Evolutionary conservation across 2,113 vertebrate species (phyloP), one percentile per base, ranked within the genome.

Genomic region (Spea bombifrons): DNA sequence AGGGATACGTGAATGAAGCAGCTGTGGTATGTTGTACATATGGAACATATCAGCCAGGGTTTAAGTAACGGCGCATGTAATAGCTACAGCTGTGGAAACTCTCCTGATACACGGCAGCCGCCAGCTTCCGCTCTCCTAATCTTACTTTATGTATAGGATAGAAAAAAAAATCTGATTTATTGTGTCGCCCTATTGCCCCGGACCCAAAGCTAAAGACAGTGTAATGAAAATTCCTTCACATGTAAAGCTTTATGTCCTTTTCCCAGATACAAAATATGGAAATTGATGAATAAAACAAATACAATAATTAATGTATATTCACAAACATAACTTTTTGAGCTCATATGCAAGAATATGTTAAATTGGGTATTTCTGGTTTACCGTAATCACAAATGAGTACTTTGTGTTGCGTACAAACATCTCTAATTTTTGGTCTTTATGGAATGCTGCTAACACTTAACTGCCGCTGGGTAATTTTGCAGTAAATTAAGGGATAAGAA

Each of bases 41-140:
- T 71, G 72, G 72, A 61, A 63, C 7, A 7, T 12, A 61, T 74
- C 45, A 47, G 5, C 3, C 66, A 13, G 7, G 67, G 47, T 69
- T 67, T 10, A 16, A 17, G 53, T 49, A 12, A 49, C 50, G 43
- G 30, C 7, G 49, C 46, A 71, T 67, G 47, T 64, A 61, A 57
- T 53, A 50, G 46, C 64, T 44, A 66, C 76, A 79, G 76, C 61
- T 72, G 70, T 47, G 15, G 8, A 13, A 15, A 63, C 13, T 79
- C 69, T 63, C 76, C 30, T 61, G 70, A 79, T 46, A 66, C 59
- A 17, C 4, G 10, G 5, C 15, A 4, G 48, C 49, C 48, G 16
- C 55, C 61, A 13, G 50, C 50, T 55, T 78, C 59, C 75, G 3
- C 68, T 72, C 5, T 72, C 43, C 48, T 52, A 72, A 55, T 53